phyloP scores from a whole-genome alignment of 1,140 invertebrate genomes.

The Macrostomum lignano region DNA sequence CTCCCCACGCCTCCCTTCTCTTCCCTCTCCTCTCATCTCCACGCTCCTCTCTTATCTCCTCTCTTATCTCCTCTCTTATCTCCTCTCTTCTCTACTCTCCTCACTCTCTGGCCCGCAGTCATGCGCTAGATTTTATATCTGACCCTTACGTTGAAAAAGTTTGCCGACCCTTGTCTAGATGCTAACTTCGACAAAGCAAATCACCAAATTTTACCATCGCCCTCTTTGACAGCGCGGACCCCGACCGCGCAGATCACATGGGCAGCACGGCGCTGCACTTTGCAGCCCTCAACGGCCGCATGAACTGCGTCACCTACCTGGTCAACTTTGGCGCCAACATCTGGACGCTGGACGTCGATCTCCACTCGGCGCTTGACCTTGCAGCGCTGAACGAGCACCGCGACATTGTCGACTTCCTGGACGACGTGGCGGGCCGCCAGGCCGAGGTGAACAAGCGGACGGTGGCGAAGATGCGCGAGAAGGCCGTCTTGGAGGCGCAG shows the following conservation, averaged over 20 bases:
- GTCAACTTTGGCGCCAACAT: constrained; percentile 72
- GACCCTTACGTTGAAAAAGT: too few species aligned
- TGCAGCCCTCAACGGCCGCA: constrained; percentile 52
- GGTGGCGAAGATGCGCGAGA: constrained; percentile 31
- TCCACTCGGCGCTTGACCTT: constrained; percentile 58
- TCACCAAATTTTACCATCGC: too few species aligned
- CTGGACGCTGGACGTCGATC: constrained; percentile 64
- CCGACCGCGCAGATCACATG: constrained; percentile 58
- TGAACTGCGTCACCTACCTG: constrained; percentile 62
- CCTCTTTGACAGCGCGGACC: constrained; percentile 54
- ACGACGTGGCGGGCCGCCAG: constrained; percentile 43
- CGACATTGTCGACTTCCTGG: constrained; percentile 51
- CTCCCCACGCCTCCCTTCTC: too few species aligned
- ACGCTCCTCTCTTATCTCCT: too few species aligned
- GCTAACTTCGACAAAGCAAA: too few species aligned
- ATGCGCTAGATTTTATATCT: too few species aligned
- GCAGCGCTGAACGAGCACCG: constrained; percentile 55
- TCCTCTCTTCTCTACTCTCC: too few species aligned
- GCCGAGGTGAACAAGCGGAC: constrained; percentile 29
- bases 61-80: too few species aligned
- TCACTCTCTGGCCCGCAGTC: too few species aligned
- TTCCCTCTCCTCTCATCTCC: too few species aligned
- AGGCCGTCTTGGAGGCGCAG: constrained; percentile 45
- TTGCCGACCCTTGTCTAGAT: too few species aligned
- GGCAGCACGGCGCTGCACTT: constrained; percentile 71